Evolutionary conservation across 1,140 invertebrate species (phyloP).

Genomic region (Magallana ariakensis): DNA sequence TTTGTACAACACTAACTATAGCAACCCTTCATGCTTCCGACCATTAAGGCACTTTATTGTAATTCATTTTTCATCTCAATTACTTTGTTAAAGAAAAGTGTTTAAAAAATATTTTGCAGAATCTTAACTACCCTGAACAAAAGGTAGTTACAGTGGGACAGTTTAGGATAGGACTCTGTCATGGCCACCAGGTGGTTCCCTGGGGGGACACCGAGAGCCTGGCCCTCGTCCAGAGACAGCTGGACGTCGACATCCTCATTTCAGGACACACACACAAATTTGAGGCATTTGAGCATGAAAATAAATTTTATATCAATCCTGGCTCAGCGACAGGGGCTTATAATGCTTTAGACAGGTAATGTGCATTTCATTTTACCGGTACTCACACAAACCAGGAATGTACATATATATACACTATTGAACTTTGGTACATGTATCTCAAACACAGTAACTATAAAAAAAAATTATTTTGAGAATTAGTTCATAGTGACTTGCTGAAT

Average conservation of each 20-base stretch:
- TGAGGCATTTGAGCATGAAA: constrained; percentile 98
- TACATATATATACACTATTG: too few species aligned
- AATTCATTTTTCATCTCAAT: too few species aligned
- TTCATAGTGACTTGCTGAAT: too few species aligned
- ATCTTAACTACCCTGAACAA: constrained; percentile 97
- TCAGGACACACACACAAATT: constrained; percentile 99
- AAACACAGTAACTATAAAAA: too few species aligned
- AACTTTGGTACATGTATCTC: too few species aligned
- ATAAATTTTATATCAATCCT: constrained; percentile 99
- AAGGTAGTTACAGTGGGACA: constrained; percentile 99
- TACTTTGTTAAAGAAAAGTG: too few species aligned
- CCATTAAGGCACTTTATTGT: too few species aligned
- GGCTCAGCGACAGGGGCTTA: constrained; percentile 99
- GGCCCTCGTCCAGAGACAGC: constrained; percentile 95
- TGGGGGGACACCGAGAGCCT: constrained; percentile 97
- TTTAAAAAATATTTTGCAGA: constrained; percentile 82
- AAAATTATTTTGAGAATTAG: too few species aligned
- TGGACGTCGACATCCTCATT: constrained; percentile 99
- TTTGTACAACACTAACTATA: too few species aligned
- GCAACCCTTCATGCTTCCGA: too few species aligned
- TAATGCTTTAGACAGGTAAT: constrained; percentile 92
- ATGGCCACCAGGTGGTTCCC: constrained; percentile 97
- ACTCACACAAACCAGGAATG: neutral
- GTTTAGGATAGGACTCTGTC: constrained; percentile 97
- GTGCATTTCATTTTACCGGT: neutral